These are phyloP conservation scores for Dasysyrphus tricinctus DNA, from an alignment of 2,888 invertebrate species.

Conservation along the genomic window DNA sequence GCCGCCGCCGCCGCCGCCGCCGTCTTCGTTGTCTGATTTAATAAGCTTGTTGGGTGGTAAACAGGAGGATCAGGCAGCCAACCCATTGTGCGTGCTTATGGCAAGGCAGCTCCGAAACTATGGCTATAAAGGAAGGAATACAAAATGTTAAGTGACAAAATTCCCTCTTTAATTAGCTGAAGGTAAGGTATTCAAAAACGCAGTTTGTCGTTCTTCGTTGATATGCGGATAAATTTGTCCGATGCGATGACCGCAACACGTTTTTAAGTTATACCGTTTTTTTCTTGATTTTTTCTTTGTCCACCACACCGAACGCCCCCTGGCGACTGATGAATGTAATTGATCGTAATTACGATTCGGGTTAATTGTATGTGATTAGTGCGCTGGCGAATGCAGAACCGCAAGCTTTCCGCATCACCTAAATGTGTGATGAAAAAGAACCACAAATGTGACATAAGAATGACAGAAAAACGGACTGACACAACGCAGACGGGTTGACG, in stretches of 20 bases:
- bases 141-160: constrained; percentile 57
- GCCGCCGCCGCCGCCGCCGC: neutral
- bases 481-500: constrained; percentile 36
- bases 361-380: constrained; percentile 72
- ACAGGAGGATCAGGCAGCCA: neutral
- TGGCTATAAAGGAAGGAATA: neutral
- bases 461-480: constrained; percentile 54
- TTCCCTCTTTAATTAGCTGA: constrained; percentile 28
- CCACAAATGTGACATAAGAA: constrained; percentile 73
- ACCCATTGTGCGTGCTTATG: constrained; percentile 65
- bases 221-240: constrained; percentile 56
- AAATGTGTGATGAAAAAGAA: constrained; percentile 42
- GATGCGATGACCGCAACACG: constrained; percentile 57
- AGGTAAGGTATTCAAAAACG: constrained; percentile 25
- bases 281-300: constrained; percentile 35
- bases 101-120: constrained; percentile 39
- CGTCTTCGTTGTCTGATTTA: constrained; percentile 42
- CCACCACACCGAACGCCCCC: constrained; percentile 18
- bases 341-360: constrained; percentile 67
- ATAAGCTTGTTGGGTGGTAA: constrained; percentile 55
- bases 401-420: constrained; percentile 51
- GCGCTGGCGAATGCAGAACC: constrained; percentile 39
- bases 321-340: constrained; percentile 59
- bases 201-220: constrained; percentile 38
- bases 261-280: constrained; percentile 62